These are phyloP conservation scores for Anthonomus grandis DNA, from an alignment of 1,140 invertebrate species.

Conservation along the genomic window DNA sequence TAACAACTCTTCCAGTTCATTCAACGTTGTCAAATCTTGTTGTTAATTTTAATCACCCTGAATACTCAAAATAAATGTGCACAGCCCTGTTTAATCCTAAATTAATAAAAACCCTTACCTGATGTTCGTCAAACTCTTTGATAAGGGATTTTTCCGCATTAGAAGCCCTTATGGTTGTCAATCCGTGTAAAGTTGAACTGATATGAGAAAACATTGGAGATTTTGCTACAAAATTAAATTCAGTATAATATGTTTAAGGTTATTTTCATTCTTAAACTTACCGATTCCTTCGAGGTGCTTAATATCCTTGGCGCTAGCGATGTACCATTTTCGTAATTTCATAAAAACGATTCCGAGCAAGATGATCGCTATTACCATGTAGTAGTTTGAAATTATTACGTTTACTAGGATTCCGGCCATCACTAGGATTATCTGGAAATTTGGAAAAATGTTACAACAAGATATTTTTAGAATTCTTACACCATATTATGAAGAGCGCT, in stretches of 20 bases:
- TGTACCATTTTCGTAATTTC: constrained; percentile 56
- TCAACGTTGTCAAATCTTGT: too few species aligned
- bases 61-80: too few species aligned
- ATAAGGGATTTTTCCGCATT: constrained; percentile 47
- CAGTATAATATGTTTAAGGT: neutral
- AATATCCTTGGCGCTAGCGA: constrained; percentile 60
- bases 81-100: too few species aligned
- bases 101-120: constrained; percentile 34
- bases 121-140: constrained; percentile 48
- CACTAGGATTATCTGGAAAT: constrained; percentile 57
- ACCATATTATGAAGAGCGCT: too few species aligned
- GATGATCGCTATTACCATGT: constrained; percentile 59
- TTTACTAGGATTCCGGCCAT: constrained; percentile 64
- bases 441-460: constrained; percentile 18
- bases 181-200: constrained; percentile 43
- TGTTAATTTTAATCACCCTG: too few species aligned
- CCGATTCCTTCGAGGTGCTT: constrained; percentile 56
- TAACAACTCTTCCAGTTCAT: too few species aligned
- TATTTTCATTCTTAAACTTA: constrained; percentile 42
- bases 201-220: constrained; percentile 79
- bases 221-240: constrained; percentile 50
- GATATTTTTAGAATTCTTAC: too few species aligned
- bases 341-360: constrained; percentile 56
- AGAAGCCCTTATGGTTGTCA: constrained; percentile 44
- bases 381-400: constrained; percentile 72